Evolutionary conservation across 2,797 vertebrate genomes (phyloP).

Genomic region (Parotocinclus haroldoi): DNA sequence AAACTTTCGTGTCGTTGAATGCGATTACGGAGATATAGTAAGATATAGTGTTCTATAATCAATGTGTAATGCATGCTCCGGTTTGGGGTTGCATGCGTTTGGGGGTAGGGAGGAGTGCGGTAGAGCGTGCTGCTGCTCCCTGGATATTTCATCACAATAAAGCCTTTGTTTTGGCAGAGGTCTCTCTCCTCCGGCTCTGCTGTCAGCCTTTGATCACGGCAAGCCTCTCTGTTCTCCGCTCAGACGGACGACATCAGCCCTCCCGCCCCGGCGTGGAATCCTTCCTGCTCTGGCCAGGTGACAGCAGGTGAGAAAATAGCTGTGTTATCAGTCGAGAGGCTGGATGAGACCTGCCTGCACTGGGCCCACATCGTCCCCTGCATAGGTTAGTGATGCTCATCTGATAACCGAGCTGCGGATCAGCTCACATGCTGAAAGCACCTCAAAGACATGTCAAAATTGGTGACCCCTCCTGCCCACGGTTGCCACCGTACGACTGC

Average conservation of each 20-base stretch:
- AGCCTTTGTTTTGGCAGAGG: conserved; percentile 70
- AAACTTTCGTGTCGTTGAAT: conserved; percentile 11
- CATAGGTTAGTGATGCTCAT: conserved; percentile 37
- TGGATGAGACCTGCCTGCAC: conserved; percentile 43
- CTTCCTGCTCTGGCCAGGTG: conserved; percentile 57
- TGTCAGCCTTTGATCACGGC: conserved; percentile 76
- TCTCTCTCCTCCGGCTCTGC: conserved; percentile 66
- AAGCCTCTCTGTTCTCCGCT: conserved; percentile 36
- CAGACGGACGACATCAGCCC: conserved; percentile 50
- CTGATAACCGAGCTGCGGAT: conserved; percentile 50
- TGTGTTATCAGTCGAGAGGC: conserved; percentile 39
- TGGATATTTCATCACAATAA: conserved; percentile 57
- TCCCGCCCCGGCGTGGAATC: conserved; percentile 47
- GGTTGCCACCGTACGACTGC: conserved; percentile 2
- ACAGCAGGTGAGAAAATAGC: conserved; percentile 61
- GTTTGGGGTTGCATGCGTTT: conserved; percentile 14
- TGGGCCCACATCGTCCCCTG: conserved; percentile 45
- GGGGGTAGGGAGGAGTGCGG: conserved; percentile 57
- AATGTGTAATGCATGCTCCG: conserved; percentile 19
- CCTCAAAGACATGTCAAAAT: conserved; percentile 56
- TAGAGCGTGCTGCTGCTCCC: conserved; percentile 34
- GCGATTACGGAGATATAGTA: conserved; percentile 15
- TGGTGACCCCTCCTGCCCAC: conserved; percentile 25
- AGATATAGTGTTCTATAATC: conserved; percentile 27
- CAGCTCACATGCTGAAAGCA: conserved; percentile 59